phyloP scores from a whole-genome alignment of 2,113 vertebrate genomes.

The Oreochromis tanganicae region DNA sequence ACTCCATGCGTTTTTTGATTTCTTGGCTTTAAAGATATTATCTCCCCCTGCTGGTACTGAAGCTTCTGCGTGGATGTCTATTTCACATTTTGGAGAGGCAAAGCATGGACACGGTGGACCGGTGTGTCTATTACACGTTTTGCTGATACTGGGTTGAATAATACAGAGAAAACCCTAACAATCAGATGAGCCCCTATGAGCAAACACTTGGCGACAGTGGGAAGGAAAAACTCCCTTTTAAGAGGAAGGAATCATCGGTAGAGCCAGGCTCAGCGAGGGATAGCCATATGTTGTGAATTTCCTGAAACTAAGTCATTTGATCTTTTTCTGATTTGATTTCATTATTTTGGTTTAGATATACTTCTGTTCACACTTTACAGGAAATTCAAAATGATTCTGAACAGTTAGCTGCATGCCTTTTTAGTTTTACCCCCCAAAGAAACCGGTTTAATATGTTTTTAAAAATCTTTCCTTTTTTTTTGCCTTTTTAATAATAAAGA shows the following conservation, averaged over 20 bases:
- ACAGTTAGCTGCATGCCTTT: fast-evolving
- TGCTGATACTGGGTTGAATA: background rate
- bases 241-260: background rate
- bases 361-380: background rate
- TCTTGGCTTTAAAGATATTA: background rate
- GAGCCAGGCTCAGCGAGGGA: background rate
- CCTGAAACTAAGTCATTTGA: background rate
- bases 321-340: background rate
- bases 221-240: background rate
- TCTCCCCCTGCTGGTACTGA: background rate
- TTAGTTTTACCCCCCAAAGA: background rate
- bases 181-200: background rate
- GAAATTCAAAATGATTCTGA: background rate
- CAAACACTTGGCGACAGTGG: background rate
- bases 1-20: background rate
- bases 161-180: background rate
- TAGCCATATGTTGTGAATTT: background rate
- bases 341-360: background rate
- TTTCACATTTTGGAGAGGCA: background rate
- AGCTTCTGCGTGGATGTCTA: background rate
- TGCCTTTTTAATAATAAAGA: background rate
- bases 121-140: background rate
- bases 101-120: fast-evolving
- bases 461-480: background rate
- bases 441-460: background rate